A percentile compares a stretch with the other conserved stretches of the same genome.
These are phyloP conservation scores for Brachylomia viminalis DNA, from an alignment of 2,888 invertebrate genomes.

Conservation along the genomic window DNA sequence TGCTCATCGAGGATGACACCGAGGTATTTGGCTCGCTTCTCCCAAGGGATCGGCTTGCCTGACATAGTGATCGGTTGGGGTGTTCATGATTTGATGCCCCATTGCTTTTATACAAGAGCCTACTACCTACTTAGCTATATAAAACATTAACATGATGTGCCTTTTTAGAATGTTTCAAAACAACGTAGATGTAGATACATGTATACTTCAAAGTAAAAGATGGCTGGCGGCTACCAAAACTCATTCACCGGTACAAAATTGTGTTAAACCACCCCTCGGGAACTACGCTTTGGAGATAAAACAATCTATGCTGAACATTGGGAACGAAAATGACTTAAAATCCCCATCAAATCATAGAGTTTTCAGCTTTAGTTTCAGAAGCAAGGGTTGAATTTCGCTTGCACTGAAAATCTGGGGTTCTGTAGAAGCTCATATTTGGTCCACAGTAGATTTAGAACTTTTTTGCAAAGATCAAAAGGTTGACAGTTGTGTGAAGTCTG, in stretches of 20 bases:
- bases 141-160: neutral
- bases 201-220: conserved; percentile 71
- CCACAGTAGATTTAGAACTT: conserved; percentile 54
- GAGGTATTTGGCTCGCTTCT: too few relatives aligned
- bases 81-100: neutral
- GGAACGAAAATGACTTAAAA: conserved; percentile 33
- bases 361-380: conserved; percentile 23
- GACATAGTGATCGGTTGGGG: too few relatives aligned
- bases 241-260: conserved; percentile 90
- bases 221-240: conserved; percentile 90
- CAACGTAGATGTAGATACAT: conserved; percentile 58
- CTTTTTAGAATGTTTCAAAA: conserved; percentile 22
- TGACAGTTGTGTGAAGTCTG: neutral
- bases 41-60: too few relatives aligned
- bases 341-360: neutral
- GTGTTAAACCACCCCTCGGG: conserved; percentile 83
- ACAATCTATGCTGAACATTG: conserved; percentile 72
- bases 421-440: conserved; percentile 15
- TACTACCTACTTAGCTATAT: neutral
- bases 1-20: too few relatives aligned
- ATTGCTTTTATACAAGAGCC: neutral
- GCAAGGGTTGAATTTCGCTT: conserved; percentile 23
- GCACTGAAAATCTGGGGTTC: conserved; percentile 13
- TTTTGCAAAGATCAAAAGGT: neutral
- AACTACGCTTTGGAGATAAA: conserved; percentile 83